Evolutionary conservation across 1,140 invertebrate species (phyloP).

Genomic region (Semibalanus balanoides): DNA sequence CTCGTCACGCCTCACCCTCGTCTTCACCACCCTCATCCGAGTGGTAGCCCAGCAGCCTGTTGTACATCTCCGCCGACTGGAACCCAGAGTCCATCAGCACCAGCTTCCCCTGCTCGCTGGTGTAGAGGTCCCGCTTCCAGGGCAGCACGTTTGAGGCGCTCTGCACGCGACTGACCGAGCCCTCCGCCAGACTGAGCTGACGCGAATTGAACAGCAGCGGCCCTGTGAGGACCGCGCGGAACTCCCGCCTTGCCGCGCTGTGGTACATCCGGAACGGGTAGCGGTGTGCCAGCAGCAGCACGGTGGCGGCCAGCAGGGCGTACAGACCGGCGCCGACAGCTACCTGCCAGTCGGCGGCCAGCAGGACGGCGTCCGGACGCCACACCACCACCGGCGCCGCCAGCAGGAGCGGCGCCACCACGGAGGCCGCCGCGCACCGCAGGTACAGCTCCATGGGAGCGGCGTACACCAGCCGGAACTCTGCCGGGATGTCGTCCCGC

Average conservation of each 20-base stretch:
- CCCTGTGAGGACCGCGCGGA: neutral
- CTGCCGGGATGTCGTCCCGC: neutral
- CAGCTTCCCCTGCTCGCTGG: neutral
- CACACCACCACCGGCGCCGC: too few relatives aligned
- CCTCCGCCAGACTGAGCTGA: neutral
- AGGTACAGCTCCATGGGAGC: neutral
- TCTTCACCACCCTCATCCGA: neutral
- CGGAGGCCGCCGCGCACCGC: too few relatives aligned
- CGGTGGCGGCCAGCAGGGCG: neutral
- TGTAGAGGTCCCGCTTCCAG: neutral
- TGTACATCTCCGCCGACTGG: neutral
- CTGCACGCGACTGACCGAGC: neutral
- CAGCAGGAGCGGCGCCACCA: neutral
- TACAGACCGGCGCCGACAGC: neutral
- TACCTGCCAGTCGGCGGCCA: neutral
- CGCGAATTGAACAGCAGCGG: neutral
- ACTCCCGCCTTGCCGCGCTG: neutral
- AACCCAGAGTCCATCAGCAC: neutral
- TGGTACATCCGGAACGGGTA: slow-evolving; percentile 1
- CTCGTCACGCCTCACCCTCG: neutral
- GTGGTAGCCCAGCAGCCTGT: neutral
- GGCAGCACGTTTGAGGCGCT: neutral
- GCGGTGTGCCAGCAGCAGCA: neutral
- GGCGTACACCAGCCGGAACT: neutral
- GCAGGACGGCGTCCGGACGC: too few relatives aligned